These are phyloP conservation scores for Saimiri boliviensis DNA, from an alignment of 2,113 vertebrate genomes.

Conservation along the genomic window DNA sequence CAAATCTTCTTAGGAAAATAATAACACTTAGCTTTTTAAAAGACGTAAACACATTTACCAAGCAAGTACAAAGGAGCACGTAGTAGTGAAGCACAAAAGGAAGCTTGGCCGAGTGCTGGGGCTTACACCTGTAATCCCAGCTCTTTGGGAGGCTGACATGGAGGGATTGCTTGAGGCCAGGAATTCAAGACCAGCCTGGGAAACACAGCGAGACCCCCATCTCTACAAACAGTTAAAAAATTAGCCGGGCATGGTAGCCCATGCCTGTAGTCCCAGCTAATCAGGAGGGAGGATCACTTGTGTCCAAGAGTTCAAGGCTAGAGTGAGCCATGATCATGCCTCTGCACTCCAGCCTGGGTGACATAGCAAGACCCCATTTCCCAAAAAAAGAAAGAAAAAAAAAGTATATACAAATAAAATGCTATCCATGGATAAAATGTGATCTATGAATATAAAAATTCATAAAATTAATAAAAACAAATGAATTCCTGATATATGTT, in stretches of 20 bases:
- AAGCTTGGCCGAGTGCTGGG: not conserved
- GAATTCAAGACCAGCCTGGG: too few species aligned
- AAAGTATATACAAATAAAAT: not conserved
- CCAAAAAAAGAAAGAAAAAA: too few species aligned
- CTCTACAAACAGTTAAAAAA: too few species aligned
- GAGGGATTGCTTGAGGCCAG: too few species aligned
- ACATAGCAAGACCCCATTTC: not conserved
- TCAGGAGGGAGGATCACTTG: not conserved
- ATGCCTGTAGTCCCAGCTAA: not conserved
- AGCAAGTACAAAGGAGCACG: not conserved
- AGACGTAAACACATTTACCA: not conserved
- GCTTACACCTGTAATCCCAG: too few species aligned
- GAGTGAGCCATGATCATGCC: not conserved
- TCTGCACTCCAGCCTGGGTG: not conserved
- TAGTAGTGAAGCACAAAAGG: not conserved
- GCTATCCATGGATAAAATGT: not conserved
- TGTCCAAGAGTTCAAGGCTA: not conserved
- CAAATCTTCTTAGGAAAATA: conserved; percentile 28
- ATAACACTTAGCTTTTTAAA: conserved; percentile 1
- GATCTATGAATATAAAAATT: not conserved
- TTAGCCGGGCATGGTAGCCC: not conserved
- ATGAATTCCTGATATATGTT: not conserved
- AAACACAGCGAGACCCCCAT: too few species aligned
- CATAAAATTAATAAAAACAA: not conserved
- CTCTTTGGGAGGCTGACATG: too few species aligned